Base-by-base conservation (phyloP, 2,888 invertebrate species). In the Eristalis arbustorum region DNA sequence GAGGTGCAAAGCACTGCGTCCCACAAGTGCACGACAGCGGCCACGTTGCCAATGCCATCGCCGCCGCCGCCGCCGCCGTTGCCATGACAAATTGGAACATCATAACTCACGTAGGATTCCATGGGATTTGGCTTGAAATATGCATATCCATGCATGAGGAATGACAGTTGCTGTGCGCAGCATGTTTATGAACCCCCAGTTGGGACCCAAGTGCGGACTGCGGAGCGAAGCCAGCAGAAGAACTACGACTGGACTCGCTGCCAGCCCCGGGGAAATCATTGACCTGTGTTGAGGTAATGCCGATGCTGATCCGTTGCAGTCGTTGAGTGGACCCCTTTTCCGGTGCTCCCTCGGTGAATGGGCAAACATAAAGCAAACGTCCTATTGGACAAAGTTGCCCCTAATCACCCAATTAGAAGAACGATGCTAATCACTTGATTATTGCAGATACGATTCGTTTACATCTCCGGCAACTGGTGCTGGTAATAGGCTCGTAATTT, bases 71-170 rank as follows among this genome's bases (percentile, higher is more conserved):
- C 42, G 31, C 61, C 42, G 31, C 42, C 42, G n/a, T 42, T 18
- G 42, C 42, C 6, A 68, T 76, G 75, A 76, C 75, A 76, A 76
- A 76, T 76, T 76, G 75, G 42, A 68, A 61, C 61, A 67, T 76
- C 75, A 68, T 76, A 76, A 62, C 57, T 76, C 75, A 76, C 59
- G 42, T 18, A 68, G 75, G 61, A 68, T 61, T 68, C 59, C 67
- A 67, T 18, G 61, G 67, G 75, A 75, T 75, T 75, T 67, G 10
- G 13, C 56, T 31, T 59, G 75, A 67, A 67, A 75, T 67, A 74
- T 57, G 64, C 25, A 40, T 34, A 37, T 66, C 37, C 37, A 57
- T 74, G 57, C 37, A 42, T n/a, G 28, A 62, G 31, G 31, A 62
- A 62, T 62, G 62, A 31, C 18, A 49, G 18, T 49, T 49, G 49